phyloP scores from a whole-genome alignment of 2,797 vertebrate genomes.

The Cuniculus paca region DNA sequence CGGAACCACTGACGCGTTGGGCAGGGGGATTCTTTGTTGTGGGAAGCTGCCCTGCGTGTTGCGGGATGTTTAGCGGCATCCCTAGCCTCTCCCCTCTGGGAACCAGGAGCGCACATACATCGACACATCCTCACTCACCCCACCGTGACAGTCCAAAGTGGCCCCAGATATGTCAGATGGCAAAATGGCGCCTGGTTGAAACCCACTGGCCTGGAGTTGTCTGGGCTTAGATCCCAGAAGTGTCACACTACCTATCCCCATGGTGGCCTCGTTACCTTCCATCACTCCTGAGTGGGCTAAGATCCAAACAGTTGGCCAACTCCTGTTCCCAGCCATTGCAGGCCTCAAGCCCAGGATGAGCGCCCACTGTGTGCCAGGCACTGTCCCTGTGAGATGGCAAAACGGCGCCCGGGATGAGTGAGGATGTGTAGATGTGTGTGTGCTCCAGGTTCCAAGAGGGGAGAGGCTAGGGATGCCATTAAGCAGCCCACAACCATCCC shows the following conservation, averaged over 20 bases:
- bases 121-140: too few species aligned
- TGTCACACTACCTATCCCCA: not conserved
- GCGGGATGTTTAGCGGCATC: not conserved
- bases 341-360: not conserved
- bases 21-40: not conserved
- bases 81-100: not conserved
- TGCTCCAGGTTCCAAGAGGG: not conserved
- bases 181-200: not conserved
- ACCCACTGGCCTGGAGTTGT: not conserved
- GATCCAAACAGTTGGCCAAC: constrained; percentile 3
- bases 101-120: not conserved
- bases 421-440: not conserved
- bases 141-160: not conserved
- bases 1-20: not conserved
- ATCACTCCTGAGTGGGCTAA: not conserved
- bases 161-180: not conserved
- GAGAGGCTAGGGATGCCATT: constrained; percentile 6
- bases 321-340: not conserved
- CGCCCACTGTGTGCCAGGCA: not conserved
- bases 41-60: not conserved
- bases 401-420: not conserved
- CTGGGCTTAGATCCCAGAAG: not conserved
- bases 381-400: not conserved
- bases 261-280: not conserved
- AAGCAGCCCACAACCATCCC: not conserved